Percentiles rank a stretch among this genome's conserved stretches.
Evolutionary conservation across 2,113 vertebrate species (phyloP).

Genomic region (Ranitomeya variabilis): DNA sequence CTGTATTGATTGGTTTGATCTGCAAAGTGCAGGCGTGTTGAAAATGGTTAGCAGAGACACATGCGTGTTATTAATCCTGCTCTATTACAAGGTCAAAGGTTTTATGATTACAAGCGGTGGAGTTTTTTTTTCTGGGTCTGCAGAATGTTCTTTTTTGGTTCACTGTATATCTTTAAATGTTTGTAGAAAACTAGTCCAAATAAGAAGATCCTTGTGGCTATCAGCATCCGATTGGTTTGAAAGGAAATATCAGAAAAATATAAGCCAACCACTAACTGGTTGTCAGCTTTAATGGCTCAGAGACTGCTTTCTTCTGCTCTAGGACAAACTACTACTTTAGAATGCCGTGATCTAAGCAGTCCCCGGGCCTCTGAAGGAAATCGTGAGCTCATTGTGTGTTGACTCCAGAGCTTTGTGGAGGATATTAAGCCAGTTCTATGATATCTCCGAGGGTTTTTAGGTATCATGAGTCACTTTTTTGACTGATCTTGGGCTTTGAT

Average conservation of each 20-base stretch:
- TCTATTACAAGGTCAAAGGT: conserved; percentile 12
- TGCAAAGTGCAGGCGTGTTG: conserved; percentile 32
- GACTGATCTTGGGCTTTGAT: too few species aligned
- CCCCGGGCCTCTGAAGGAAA: too few species aligned
- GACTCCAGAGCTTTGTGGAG: too few species aligned
- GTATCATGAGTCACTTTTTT: too few species aligned
- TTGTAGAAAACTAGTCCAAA: background rate
- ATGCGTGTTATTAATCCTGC: conserved; percentile 10
- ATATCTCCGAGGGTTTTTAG: too few species aligned
- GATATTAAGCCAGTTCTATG: too few species aligned
- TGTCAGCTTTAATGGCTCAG: background rate
- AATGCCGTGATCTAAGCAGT: too few species aligned
- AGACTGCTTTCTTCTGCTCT: too few species aligned
- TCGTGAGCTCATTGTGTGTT: too few species aligned
- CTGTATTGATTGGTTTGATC: conserved; percentile 31
- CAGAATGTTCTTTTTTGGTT: background rate
- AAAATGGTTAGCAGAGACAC: background rate
- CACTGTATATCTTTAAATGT: background rate
- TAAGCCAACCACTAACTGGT: background rate
- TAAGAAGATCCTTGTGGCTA: background rate
- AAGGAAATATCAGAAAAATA: background rate
- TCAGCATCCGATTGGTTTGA: background rate
- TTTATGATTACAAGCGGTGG: background rate
- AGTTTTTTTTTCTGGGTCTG: background rate
- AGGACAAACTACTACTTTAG: too few species aligned